Evolutionary conservation across 2,888 invertebrate genomes (phyloP), one percentile per base, ranked within the genome.

Genomic region (Hyles lineata): DNA sequence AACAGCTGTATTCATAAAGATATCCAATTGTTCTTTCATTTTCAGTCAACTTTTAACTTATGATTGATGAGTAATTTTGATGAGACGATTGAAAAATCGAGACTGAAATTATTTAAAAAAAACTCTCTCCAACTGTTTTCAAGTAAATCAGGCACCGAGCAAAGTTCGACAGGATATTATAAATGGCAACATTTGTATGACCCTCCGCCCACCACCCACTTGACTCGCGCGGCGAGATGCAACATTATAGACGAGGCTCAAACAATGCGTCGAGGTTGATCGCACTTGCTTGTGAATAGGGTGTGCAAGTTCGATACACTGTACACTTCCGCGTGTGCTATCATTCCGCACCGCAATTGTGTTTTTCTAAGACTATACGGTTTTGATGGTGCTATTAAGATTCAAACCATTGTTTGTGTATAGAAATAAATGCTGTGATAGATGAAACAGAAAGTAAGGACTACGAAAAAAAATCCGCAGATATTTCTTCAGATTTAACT

Each of bases 261-360:
- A 92, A 93, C 93, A 93, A 93, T 92, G 87, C 84, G 89, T 92
- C 89, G 90, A 88, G 91, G 90, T 92, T 90, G 90, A 93, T 92
- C 89, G 90, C 91, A 90, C 91, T 88, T 88, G 87, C 84, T 84
- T 85, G 79, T 89, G 89, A 89, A 89, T 89, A 90, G 88, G 85
- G 85, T 77, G 82, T 83, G 83, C 86, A 84, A 84, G 85, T 87
- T 83, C 81, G 85, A 82, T 83, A 82, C 83, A 85, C 76, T 73
- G 77, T 78, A 79, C 74, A 52, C 75, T 81, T 81, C 81, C 81
- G 81, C 78, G 21, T 67, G 11, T 55, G n/a, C 55, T 72, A 72
- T 58, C 63, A 63, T 55, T 32, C 58, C 58, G 43, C 15, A 61
- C 19, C 17, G n/a, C 55, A 72, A 23, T 25, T 58, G 29, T 25